Evolutionary conservation across 2,113 vertebrate species (phyloP).

Genomic region (Alligator mississippiensis): DNA sequence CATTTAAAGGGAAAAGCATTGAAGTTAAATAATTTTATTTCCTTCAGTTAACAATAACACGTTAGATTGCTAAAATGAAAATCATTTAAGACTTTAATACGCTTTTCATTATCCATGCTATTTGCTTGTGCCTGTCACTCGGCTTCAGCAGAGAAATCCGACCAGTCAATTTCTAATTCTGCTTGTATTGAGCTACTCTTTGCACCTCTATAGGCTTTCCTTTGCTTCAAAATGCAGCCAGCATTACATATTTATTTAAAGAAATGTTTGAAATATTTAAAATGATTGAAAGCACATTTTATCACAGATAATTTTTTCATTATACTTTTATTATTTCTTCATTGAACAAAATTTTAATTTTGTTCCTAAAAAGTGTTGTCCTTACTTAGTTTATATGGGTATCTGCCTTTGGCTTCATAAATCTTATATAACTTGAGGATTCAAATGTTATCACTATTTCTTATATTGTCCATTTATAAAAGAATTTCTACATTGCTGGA

Average conservation of each 20-base stretch:
- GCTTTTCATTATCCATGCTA: background rate
- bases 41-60: conserved; percentile 34
- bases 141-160: background rate
- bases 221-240: background rate
- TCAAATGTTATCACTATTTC: background rate
- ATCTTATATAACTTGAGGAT: background rate
- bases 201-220: background rate
- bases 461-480: background rate
- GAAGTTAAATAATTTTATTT: conserved; percentile 45
- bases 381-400: background rate
- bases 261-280: background rate
- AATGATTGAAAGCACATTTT: background rate
- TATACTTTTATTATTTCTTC: background rate
- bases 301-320: background rate
- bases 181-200: background rate
- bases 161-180: background rate
- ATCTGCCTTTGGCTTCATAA: background rate
- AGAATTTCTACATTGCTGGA: background rate
- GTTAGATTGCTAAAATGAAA: conserved; percentile 19
- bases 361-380: background rate
- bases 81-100: background rate
- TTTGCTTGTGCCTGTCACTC: background rate
- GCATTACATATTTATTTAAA: background rate
- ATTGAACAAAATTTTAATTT: background rate
- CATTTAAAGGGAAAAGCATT: conserved; percentile 11